Conservation (phyloP, 2,113 vertebrate genomes). For the Caloenas nicobarica region DNA sequence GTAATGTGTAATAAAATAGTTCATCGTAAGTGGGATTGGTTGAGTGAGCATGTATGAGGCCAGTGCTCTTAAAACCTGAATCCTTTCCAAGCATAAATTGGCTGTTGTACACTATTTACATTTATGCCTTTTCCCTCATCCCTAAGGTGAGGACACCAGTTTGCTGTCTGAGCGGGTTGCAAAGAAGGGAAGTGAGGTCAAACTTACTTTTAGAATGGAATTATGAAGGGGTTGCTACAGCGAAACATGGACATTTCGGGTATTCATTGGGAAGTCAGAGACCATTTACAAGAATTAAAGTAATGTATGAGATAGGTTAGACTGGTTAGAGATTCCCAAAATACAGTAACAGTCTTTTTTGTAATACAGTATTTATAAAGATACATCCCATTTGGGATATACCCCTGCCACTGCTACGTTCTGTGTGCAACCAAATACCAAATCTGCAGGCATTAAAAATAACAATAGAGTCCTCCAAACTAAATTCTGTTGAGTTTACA, state of each 20-base stretch:
- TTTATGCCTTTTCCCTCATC: neutral
- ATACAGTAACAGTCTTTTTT: neutral
- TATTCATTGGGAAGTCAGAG: neutral
- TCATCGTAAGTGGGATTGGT: neutral
- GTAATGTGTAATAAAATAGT: neutral
- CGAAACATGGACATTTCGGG: neutral
- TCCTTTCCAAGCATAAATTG: neutral
- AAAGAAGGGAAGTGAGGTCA: neutral
- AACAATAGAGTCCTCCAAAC: neutral
- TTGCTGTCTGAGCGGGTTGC: neutral
- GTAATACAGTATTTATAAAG: neutral
- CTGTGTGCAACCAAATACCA: neutral
- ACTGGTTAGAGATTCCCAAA: neutral
- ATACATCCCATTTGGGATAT: neutral
- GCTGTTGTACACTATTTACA: neutral
- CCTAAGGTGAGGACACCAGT: rapidly evolving
- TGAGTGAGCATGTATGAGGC: neutral
- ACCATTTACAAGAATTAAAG: neutral
- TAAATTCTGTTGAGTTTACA: neutral
- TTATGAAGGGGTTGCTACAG: neutral
- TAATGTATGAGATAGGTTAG: neutral
- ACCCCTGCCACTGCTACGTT: neutral
- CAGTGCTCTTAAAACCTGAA: neutral
- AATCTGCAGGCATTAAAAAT: neutral
- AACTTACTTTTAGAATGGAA: neutral